A percentile compares a stretch with the other conserved stretches of the same genome.
These are phyloP conservation scores for Onchidella celtica DNA, from an alignment of 2,888 invertebrate genomes.

Conservation along the genomic window DNA sequence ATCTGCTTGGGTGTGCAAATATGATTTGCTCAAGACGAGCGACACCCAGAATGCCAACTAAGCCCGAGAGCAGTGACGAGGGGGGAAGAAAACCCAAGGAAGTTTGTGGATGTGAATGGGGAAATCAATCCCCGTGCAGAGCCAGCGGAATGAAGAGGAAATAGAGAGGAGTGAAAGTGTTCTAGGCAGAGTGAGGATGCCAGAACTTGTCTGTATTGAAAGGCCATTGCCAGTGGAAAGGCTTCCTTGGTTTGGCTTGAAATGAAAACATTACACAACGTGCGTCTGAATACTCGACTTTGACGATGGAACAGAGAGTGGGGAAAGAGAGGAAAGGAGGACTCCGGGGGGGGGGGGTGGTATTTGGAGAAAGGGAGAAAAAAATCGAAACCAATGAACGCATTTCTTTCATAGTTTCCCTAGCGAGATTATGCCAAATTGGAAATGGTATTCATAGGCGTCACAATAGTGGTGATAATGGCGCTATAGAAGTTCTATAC, in stretches of 20 bases:
- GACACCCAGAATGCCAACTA: slow-evolving; percentile 18
- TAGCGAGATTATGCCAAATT: slow-evolving; percentile 45
- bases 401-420: slow-evolving; percentile 31
- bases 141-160: slow-evolving; percentile 28
- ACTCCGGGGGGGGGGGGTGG: too few species aligned
- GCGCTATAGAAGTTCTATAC: slow-evolving; percentile 23
- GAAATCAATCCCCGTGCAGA: slow-evolving; percentile 19
- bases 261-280: slow-evolving; percentile 38
- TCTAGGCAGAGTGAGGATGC: slow-evolving; percentile 8
- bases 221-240: slow-evolving; percentile 35
- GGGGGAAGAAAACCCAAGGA: not conserved
- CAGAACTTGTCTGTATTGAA: slow-evolving; percentile 36
- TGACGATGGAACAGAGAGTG: too few species aligned
- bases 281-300: slow-evolving; percentile 43
- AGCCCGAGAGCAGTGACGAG: not conserved
- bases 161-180: slow-evolving; percentile 22
- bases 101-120: slow-evolving; percentile 30
- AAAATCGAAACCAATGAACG: slow-evolving; percentile 45
- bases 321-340: too few species aligned
- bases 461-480: slow-evolving; percentile 34
- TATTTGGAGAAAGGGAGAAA: not conserved
- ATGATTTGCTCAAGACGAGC: slow-evolving; percentile 23
- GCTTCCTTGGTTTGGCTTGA: slow-evolving; percentile 15
- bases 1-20: slow-evolving; percentile 35
- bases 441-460: slow-evolving; percentile 26